Conservation (phyloP, 2,113 vertebrate species). For the Pelvicachromis taeniatus region DNA sequence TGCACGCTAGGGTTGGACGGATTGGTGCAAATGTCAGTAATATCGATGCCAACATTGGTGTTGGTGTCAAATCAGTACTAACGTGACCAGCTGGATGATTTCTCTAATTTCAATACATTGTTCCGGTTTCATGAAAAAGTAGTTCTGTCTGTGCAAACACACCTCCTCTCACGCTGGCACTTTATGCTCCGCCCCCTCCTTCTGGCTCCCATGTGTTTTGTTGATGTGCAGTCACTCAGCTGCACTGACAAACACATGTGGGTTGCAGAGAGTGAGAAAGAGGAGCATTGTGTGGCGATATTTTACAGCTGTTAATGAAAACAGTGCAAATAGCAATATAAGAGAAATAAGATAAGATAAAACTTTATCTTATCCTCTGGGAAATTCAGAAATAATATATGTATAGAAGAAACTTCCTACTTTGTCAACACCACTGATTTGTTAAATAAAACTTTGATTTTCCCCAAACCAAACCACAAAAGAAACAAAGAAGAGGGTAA, state of each 20-base stretch:
- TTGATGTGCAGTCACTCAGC: not conserved
- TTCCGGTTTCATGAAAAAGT: not conserved
- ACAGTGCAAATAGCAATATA: not conserved
- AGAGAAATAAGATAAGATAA: no score
- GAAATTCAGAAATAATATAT: not conserved
- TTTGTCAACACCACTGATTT: not conserved
- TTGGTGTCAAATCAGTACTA: not conserved
- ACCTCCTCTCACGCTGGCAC: not conserved
- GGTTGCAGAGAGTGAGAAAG: not conserved
- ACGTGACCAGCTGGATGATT: not conserved
- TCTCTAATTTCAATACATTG: not conserved
- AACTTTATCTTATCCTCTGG: no score
- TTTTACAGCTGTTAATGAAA: not conserved
- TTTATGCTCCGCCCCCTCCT: not conserved
- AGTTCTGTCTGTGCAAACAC: not conserved
- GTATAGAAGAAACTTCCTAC: not conserved
- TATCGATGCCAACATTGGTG: not conserved
- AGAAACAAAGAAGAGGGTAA: not conserved
- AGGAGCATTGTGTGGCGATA: not conserved
- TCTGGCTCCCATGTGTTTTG: not conserved
- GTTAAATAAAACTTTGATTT: not conserved
- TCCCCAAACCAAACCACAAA: not conserved
- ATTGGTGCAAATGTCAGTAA: not conserved
- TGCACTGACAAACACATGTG: not conserved
- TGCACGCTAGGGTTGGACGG: fast-evolving